Evolutionary conservation across 1,140 invertebrate genomes (phyloP).

Genomic region (Leptopilina boulardi): DNA sequence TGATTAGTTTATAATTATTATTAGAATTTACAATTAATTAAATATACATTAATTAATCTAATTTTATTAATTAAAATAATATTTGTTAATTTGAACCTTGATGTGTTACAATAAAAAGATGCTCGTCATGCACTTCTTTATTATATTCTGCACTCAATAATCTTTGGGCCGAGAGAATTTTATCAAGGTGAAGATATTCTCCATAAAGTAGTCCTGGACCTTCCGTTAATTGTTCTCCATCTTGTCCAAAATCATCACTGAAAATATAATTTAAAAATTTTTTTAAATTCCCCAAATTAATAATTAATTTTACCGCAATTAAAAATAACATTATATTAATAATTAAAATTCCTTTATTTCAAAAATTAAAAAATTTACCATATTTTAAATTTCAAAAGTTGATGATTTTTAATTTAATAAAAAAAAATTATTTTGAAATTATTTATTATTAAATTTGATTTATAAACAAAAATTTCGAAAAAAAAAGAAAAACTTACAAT

Average conservation of each 20-base stretch:
- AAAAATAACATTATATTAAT: too few relatives aligned
- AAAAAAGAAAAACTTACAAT: constrained; percentile 52
- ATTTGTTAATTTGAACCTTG: constrained; percentile 83
- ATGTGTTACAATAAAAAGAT: constrained; percentile 98
- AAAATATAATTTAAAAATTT: constrained; percentile 34
- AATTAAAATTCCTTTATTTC: too few relatives aligned
- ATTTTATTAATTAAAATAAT: constrained; percentile 14
- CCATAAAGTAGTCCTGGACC: constrained; percentile 87
- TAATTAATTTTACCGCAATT: too few relatives aligned
- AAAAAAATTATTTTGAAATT: too few relatives aligned
- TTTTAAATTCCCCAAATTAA: neutral
- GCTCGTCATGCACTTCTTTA: constrained; percentile 92
- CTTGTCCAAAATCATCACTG: constrained; percentile 69
- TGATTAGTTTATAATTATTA: too few relatives aligned
- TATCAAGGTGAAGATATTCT: constrained; percentile 93
- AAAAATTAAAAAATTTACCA: too few relatives aligned
- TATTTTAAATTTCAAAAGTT: too few relatives aligned
- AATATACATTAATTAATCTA: neutral
- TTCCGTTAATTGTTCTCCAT: constrained; percentile 77
- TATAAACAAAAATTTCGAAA: neutral
- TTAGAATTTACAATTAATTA: neutral
- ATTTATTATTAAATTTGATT: too few relatives aligned
- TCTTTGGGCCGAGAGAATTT: constrained; percentile 90
- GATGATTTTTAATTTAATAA: constrained; percentile 1
- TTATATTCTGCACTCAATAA: constrained; percentile 86